Evolutionary conservation across 2,888 invertebrate genomes (phyloP), one percentile per base, ranked within the genome.

Genomic region (Pecten maximus): DNA sequence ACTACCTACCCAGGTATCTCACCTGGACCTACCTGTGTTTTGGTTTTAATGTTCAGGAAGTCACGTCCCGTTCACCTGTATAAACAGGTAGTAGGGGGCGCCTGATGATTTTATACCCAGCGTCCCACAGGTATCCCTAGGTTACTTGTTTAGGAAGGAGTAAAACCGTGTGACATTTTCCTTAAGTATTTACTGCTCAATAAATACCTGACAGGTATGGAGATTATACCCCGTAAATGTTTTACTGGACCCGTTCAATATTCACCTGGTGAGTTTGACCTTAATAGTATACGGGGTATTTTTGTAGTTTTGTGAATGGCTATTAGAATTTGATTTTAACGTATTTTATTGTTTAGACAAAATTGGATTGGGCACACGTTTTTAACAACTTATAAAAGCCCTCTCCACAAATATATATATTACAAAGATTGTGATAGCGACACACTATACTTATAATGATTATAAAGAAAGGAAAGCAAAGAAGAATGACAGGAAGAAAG

Each of bases 21-120:
- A 28, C 10, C 74, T 74, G 50, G 19, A 74, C 35, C 74, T 74
- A 74, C 74, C 74, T 74, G 74, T 74, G 74, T 35, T 74, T 74
- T 3, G 74, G 28, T 35, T 23, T 2, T 10, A 28, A 28, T 35
- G 74, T 74, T 74, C 2, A 35, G 74, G 74, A 74, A 74, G 35
- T 2, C 74, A 74, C 74, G 74, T 74, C 15, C 28, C 3, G 35
- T 2, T 74, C 74, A 74, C 74, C 74, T 74, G 74, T 35, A 74
- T 15, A 74, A 74, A 74, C 74, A 74, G 35, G 74, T 74, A 74
- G 74, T 74, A 12, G 10, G 74, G 60, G 74, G 35, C 74, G 28
- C 35, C 74, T 35, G 74, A 35, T 74, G 60, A 2, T 23, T n/a
- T 60, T 19, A 74, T 74, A 74, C 28, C 74, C 74, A 74, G 74